phyloP scores from a whole-genome alignment of 2,113 vertebrate genomes.

The Myrmophylax atrothorax region DNA sequence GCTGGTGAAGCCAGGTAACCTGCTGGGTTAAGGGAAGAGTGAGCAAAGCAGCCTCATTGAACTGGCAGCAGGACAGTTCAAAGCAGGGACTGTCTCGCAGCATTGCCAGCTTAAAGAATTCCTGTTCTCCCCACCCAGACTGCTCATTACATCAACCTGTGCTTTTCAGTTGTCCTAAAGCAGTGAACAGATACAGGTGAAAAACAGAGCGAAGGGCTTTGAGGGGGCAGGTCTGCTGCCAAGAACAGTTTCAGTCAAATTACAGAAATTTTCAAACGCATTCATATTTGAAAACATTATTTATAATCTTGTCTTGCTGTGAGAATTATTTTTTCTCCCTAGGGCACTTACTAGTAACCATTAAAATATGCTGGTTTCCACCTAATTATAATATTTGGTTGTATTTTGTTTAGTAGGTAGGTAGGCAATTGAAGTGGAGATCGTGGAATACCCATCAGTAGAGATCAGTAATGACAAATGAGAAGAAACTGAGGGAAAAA shows the following conservation, averaged over 20 bases:
- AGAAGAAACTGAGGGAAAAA: not conserved
- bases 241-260: not conserved
- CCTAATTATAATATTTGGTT: not conserved
- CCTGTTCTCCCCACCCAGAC: not conserved
- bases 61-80: not conserved
- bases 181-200: not conserved
- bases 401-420: not conserved
- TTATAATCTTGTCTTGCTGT: not conserved
- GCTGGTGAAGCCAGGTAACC: not conserved
- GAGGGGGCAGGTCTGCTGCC: not conserved
- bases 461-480: not conserved
- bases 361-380: not conserved
- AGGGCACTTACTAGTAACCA: not conserved
- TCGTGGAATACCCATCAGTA: not conserved
- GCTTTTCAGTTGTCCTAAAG: not conserved
- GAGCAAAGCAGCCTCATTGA: accelerated
- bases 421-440: accelerated
- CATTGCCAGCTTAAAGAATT: not conserved
- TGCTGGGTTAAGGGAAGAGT: not conserved
- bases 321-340: not conserved
- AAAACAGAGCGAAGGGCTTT: not conserved
- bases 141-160: not conserved
- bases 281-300: not conserved
- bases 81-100: not conserved
- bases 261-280: not conserved